Evolutionary conservation across 64 coral and sea anemone genomes (phyloP).

Genomic region (Orbicella faveolata): DNA sequence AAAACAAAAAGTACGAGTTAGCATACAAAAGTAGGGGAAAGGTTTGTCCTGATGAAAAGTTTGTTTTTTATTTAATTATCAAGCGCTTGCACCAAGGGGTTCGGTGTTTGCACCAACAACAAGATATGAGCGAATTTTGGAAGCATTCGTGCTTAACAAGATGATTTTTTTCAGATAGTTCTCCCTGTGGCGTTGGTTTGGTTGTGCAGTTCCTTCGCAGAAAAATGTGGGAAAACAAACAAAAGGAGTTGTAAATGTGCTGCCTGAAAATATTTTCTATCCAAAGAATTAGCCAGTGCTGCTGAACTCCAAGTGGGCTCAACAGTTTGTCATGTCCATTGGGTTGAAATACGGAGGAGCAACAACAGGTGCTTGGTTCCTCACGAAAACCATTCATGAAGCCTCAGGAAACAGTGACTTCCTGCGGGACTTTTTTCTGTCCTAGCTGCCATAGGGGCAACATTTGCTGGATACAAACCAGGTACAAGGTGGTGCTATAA

Average conservation of each 20-base stretch:
- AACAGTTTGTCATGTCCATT: background rate
- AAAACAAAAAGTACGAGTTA: constrained; percentile 18
- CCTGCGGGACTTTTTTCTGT: background rate
- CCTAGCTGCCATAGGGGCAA: background rate
- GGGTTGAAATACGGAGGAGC: background rate
- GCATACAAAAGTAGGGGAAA: background rate
- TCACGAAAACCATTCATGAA: background rate
- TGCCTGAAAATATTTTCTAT: background rate
- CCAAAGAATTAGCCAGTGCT: constrained; percentile 1
- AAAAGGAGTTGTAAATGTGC: constrained; percentile 15
- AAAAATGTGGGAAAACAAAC: background rate
- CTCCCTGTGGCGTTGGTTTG: background rate
- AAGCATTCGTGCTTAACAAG: background rate
- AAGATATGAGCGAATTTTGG: background rate
- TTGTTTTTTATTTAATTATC: background rate
- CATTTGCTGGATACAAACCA: background rate
- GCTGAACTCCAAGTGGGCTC: constrained; percentile 4
- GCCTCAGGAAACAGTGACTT: background rate
- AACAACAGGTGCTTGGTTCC: constrained; percentile 17
- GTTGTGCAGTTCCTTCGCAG: background rate
- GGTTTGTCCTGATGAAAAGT: background rate
- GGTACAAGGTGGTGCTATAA: no score
- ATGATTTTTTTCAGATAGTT: background rate
- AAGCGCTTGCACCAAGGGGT: background rate
- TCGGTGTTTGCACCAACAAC: background rate